A percentile compares a stretch with the other conserved stretches of the same genome.
Evolutionary conservation across 2,888 invertebrate species (phyloP).

Genomic region (Gastracanthus pulcherrimus): DNA sequence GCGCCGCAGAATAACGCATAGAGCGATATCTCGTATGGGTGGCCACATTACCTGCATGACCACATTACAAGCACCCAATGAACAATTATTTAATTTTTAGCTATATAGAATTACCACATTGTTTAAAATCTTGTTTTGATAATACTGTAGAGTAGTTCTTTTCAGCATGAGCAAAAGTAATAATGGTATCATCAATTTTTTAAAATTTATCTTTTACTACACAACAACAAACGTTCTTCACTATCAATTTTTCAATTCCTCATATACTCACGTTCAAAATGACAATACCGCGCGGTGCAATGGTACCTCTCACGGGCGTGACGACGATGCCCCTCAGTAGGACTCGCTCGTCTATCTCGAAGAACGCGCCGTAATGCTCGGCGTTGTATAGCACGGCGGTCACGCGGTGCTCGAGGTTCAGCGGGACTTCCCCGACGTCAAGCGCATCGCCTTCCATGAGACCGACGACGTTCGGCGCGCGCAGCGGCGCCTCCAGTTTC

Average conservation of each 20-base stretch:
- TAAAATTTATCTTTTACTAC: too few species aligned
- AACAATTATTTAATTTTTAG: too few species aligned
- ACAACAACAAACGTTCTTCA: neutral
- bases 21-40: too few species aligned
- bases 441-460: constrained; percentile 62
- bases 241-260: neutral
- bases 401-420: constrained; percentile 69
- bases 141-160: too few species aligned
- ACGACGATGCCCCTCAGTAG: constrained; percentile 61
- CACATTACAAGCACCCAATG: too few species aligned
- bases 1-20: too few species aligned
- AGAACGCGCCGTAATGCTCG: constrained; percentile 60
- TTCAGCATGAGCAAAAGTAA: too few species aligned
- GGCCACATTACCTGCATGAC: too few species aligned
- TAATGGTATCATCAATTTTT: too few species aligned
- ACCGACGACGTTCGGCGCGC: constrained; percentile 62
- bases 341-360: constrained; percentile 60
- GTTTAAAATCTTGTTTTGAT: too few species aligned
- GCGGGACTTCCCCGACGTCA: constrained; percentile 71
- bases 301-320: constrained; percentile 58
- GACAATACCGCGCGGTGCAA: constrained; percentile 64
- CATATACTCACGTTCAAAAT: constrained; percentile 58
- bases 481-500: constrained; percentile 58
- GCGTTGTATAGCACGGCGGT: constrained; percentile 64
- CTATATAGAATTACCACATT: too few species aligned